These are phyloP conservation scores for Pogonocichla stellata DNA, from an alignment of 2,113 vertebrate genomes.

Conservation along the genomic window DNA sequence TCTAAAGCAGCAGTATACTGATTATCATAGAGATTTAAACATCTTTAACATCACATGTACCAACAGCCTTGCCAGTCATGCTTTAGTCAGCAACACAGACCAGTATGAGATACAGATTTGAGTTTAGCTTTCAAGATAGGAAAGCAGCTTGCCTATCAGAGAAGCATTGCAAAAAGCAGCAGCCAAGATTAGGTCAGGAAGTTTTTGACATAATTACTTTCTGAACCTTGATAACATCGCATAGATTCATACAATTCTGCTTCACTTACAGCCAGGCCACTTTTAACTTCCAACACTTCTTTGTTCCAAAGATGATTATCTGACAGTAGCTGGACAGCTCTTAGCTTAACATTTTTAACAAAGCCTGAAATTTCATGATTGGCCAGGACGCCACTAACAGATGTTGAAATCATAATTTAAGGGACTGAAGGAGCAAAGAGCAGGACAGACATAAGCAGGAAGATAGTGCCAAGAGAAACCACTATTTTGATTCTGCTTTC, in stretches of 20 bases:
- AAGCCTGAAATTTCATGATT: background rate
- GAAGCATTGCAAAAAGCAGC: constrained; percentile 50
- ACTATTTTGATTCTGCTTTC: background rate
- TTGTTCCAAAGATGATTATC: background rate
- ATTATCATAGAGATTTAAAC: background rate
- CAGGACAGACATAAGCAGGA: background rate
- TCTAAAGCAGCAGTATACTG: background rate
- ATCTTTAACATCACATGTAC: background rate
- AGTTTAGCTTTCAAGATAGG: constrained; percentile 38
- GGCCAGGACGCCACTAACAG: background rate
- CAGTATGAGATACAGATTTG: background rate
- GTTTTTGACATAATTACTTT: constrained; percentile 10
- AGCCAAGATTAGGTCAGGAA: constrained; percentile 49
- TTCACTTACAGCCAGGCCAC: constrained; percentile 49
- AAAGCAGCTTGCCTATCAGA: constrained; percentile 37
- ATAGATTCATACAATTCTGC: constrained; percentile 48
- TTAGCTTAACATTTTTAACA: background rate
- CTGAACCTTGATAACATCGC: background rate
- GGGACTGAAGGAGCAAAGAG: constrained; percentile 15
- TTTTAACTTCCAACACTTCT: background rate
- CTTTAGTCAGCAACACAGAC: constrained; percentile 39
- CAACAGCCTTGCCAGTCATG: constrained; percentile 38
- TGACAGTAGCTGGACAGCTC: background rate
- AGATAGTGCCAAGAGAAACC: background rate
- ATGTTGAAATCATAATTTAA: background rate